Percentiles rank a stretch among this genome's conserved stretches.
phyloP scores from a whole-genome alignment of 2,113 vertebrate species.

The Daboia siamensis region DNA sequence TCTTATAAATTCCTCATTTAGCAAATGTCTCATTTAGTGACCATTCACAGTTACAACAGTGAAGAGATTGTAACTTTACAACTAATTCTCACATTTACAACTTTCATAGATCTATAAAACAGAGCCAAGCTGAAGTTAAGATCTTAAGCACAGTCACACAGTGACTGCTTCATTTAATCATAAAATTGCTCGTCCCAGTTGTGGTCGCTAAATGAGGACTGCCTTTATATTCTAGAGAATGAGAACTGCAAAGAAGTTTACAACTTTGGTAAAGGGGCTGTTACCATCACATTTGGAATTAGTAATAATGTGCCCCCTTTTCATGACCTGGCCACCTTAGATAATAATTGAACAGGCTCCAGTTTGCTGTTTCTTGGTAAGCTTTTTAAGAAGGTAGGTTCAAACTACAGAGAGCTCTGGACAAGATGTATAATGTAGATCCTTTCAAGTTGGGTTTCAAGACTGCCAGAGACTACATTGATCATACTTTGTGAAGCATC shows the following conservation, averaged over 20 bases:
- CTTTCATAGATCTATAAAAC: neutral
- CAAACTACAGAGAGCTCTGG: neutral
- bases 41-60: neutral
- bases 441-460: neutral
- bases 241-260: neutral
- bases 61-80: neutral
- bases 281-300: neutral
- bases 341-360: neutral
- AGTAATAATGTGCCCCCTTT: neutral
- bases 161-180: neutral
- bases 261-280: neutral
- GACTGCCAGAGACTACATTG: neutral
- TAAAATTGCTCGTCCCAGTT: neutral
- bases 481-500: neutral
- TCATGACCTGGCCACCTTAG: neutral
- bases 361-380: neutral
- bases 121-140: neutral
- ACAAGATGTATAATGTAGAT: neutral
- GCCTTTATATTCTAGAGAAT: neutral
- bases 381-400: neutral
- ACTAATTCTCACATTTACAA: neutral
- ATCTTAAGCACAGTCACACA: neutral
- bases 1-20: neutral
- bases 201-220: neutral
- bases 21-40: neutral